Conservation (phyloP, 30 jellyfish, hydroid and myxozoan species). For the Nemopilema nomurai region DNA sequence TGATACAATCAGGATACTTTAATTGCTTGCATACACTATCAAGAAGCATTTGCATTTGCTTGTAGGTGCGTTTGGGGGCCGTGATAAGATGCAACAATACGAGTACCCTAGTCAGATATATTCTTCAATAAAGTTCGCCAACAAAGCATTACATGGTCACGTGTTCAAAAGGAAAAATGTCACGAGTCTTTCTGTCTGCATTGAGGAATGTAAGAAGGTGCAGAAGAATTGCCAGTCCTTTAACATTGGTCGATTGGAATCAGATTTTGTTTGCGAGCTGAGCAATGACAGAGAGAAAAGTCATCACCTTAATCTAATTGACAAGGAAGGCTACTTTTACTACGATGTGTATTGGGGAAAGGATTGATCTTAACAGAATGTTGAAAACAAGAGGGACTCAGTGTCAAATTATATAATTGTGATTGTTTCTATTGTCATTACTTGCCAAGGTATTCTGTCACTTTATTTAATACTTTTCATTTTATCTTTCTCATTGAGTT, state of each 20-base stretch:
- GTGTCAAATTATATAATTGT: no score
- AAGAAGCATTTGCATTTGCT: no score
- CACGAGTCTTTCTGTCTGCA: conserved; percentile 21
- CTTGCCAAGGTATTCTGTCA: no score
- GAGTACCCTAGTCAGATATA: conserved; percentile 19
- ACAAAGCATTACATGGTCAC: conserved; percentile 38
- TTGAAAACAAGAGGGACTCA: no score
- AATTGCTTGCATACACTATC: no score
- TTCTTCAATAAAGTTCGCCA: conserved; percentile 28
- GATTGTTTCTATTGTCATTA: no score
- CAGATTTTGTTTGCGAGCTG: conserved; percentile 21
- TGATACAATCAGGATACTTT: no score
- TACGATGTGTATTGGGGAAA: conserved; percentile 51
- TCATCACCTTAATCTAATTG: not conserved
- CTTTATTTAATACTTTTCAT: no score
- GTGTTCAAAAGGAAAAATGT: not conserved
- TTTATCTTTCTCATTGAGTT: no score
- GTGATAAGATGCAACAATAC: conserved; percentile 15
- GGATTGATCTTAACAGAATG: no score
- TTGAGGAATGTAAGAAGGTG: conserved; percentile 25
- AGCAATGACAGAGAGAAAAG: conserved; percentile 2
- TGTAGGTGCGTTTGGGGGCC: no score
- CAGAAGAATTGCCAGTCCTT: conserved; percentile 37
- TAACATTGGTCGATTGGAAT: conserved; percentile 10
- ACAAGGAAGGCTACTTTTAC: conserved; percentile 7